Evolutionary conservation across 1,140 invertebrate species (phyloP).

Genomic region (Caenorhabditis briggsae): DNA sequence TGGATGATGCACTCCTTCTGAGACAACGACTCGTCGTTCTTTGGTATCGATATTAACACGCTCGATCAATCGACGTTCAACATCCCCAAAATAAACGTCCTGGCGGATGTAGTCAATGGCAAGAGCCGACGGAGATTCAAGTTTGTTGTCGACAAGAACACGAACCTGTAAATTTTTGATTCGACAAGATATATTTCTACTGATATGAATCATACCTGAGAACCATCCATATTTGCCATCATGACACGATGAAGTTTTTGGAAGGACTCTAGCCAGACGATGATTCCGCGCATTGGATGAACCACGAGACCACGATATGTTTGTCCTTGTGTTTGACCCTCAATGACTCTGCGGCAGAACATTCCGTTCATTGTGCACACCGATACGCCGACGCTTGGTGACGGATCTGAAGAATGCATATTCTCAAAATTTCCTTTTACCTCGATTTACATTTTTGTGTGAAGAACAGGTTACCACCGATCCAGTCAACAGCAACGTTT

Average conservation of each 20-base stretch:
- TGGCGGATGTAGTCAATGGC: conserved; percentile 59
- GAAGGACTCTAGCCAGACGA: conserved; percentile 56
- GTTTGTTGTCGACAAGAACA: conserved; percentile 62
- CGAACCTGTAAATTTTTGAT: conserved; percentile 36
- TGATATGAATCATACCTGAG: conserved; percentile 14
- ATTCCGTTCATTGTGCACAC: conserved; percentile 54
- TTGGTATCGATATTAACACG: conserved; percentile 52
- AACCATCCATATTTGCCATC: conserved; percentile 59
- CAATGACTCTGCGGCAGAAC: conserved; percentile 57
- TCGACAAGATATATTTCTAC: neutral
- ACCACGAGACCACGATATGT: conserved; percentile 60
- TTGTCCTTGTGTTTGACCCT: conserved; percentile 28
- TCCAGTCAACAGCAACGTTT: conserved; percentile 61
- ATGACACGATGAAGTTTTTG: conserved; percentile 42
- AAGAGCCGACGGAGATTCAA: conserved; percentile 41
- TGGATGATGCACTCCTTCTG: conserved; percentile 58
- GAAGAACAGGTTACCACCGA: conserved; percentile 58
- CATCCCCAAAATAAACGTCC: conserved; percentile 60
- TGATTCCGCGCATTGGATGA: conserved; percentile 42
- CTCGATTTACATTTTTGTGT: conserved; percentile 55
- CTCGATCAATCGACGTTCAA: conserved; percentile 52
- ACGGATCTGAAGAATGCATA: conserved; percentile 47
- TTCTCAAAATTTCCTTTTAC: neutral
- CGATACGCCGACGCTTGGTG: conserved; percentile 49
- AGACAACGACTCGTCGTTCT: conserved; percentile 46